Base-by-base conservation (phyloP, 2,888 invertebrate species). In the Mesorhabditis spiculigera region DNA sequence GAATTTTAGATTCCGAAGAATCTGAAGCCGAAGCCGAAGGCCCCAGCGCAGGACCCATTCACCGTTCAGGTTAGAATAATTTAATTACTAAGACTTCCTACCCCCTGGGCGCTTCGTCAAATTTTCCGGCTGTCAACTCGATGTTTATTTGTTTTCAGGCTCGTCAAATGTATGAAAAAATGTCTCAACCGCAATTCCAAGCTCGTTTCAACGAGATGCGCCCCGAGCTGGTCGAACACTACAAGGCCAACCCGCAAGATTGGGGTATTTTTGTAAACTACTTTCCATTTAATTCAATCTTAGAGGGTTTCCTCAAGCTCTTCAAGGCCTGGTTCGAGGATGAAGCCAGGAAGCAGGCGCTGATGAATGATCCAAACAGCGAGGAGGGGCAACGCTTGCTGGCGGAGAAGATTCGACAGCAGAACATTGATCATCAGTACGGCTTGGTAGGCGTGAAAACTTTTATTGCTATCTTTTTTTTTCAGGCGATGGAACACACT, bases 401-500 rank as follows among this genome's bases (percentile, higher is more conserved):
- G 80, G 95, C 95, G 4, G 95, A 95, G 86, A 94, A 95, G 88
- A 96, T 96, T 75, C 90, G 92, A 81, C 83, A 87, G 73, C 86
- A 95, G 86, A 97, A 97, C 87, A 94, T 97, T 75, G 94, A 96
- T 87, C 93, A 94, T 4, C 13, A 61, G 45, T 70, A 67, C 43
- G 43, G 5, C 8, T 62, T 45, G 63, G 70, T 69, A 8, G 13
- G 63, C 63, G 42, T 6, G 42, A 16, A 28, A 8, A n/a, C 65
- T 66, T 73, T 68, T 67, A 16, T 58, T 58, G 28, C 42, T 43
- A 67, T 43, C 28, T 10, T n/a, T 42, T 13, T 10, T 42, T 95
- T 96, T 86, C 94, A 94, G 1, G 97, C 97, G 0, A 94, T 97
- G 91, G 97, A 98, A 86, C 94, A 94, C 87, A 94, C 95, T 87